Percentiles rank a stretch among this genome's conserved stretches.
These are phyloP conservation scores for Lycopodina hypogea DNA, from an alignment of 37 sponge, comb jelly and placozoan genomes.

Conservation along the genomic window DNA sequence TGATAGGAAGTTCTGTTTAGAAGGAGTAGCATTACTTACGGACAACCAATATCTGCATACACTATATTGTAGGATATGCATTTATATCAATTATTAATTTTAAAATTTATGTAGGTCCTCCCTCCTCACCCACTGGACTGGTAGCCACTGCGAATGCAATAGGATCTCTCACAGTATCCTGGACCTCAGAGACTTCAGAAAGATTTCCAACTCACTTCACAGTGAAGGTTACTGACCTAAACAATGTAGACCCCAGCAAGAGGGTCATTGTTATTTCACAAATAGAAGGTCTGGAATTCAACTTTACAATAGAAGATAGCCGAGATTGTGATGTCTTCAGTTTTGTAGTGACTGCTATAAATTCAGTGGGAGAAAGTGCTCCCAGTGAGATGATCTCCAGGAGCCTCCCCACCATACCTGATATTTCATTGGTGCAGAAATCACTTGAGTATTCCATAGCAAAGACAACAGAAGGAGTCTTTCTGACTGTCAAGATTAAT, in stretches of 20 bases:
- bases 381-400: conserved; percentile 1
- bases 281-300: not conserved
- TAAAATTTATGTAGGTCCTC: too few relatives aligned
- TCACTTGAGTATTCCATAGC: not conserved
- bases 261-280: not conserved
- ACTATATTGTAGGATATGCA: too few relatives aligned
- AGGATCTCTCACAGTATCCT: not conserved
- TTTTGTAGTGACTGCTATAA: not conserved
- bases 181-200: not conserved
- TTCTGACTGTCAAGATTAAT: not conserved
- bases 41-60: too few relatives aligned
- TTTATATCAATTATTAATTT: too few relatives aligned
- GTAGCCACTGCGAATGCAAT: not conserved
- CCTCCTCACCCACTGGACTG: not conserved
- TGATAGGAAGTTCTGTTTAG: too few relatives aligned
- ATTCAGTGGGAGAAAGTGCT: not conserved
- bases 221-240: not conserved
- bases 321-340: not conserved
- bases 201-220: not conserved
- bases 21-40: too few relatives aligned
- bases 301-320: not conserved
- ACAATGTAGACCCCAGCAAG: not conserved
- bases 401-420: conserved; percentile 8
- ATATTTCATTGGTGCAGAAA: not conserved
- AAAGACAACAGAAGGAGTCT: not conserved